Conservation (phyloP, 2,113 vertebrate species). For the Rhea americana region DNA sequence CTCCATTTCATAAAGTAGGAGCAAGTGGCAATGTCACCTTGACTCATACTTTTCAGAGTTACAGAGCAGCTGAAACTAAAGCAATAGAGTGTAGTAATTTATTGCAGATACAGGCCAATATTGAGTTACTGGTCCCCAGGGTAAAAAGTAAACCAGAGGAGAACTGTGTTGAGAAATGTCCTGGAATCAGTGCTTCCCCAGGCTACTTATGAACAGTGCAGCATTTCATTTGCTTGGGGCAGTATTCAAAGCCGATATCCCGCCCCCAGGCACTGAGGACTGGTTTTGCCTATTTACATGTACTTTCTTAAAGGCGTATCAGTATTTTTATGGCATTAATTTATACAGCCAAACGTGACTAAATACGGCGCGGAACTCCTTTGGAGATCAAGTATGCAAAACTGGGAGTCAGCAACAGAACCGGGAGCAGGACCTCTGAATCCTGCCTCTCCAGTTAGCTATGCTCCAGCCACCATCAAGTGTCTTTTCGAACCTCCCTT, state of each 20-base stretch:
- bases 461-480: not conserved
- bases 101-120: not conserved
- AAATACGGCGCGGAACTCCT: not conserved
- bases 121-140: not conserved
- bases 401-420: not conserved
- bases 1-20: not conserved
- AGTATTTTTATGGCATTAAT: not conserved
- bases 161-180: not conserved
- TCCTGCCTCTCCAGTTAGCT: not conserved
- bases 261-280: not conserved
- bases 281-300: not conserved
- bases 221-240: not conserved
- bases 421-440: accelerated
- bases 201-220: not conserved
- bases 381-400: not conserved
- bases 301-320: not conserved
- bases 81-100: not conserved
- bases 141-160: accelerated
- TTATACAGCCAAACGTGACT: not conserved
- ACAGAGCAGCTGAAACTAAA: not conserved
- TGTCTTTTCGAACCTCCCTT: not conserved
- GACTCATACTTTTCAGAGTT: not conserved
- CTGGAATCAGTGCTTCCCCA: not conserved
- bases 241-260: not conserved
- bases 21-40: not conserved